A percentile compares a stretch with the other conserved stretches of the same genome.
Conservation (phyloP, 92 coral and sea anemone species). For the Metridium senile region DNA sequence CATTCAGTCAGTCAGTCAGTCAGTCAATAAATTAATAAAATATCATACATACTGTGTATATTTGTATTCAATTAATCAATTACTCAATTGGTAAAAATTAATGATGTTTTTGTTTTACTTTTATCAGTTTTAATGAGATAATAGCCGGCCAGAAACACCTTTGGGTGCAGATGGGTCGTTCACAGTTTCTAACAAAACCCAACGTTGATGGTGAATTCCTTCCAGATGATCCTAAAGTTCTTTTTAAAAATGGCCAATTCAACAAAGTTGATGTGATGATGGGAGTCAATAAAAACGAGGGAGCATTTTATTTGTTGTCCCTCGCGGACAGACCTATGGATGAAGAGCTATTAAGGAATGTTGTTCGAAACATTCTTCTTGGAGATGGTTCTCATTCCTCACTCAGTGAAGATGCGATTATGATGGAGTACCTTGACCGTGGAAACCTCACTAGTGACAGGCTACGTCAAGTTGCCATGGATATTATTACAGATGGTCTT, state of each 20-base stretch:
- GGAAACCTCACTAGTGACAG: conserved; percentile 22
- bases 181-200: neutral
- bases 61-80: no score
- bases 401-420: conserved; percentile 31
- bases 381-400: neutral
- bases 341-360: conserved; percentile 17
- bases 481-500: conserved; percentile 17
- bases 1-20: no score
- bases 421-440: conserved; percentile 50
- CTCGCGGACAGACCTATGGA: neutral
- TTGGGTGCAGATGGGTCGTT: neutral
- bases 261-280: conserved; percentile 49
- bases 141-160: neutral
- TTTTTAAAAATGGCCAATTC: conserved; percentile 20
- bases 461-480: conserved; percentile 34
- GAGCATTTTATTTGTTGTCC: conserved; percentile 18
- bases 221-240: conserved; percentile 48
- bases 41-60: no score
- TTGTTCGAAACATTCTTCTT: conserved; percentile 14
- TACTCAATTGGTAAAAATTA: no score
- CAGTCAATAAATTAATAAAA: no score
- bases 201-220: conserved; percentile 63
- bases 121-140: neutral
- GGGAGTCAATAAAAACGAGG: conserved; percentile 45
- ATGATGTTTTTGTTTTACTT: conserved; percentile 7